Percentiles rank a stretch among this genome's conserved stretches.
Evolutionary conservation across 1,140 invertebrate species (phyloP).

Genomic region (Hyposmocoma kahamanoa): DNA sequence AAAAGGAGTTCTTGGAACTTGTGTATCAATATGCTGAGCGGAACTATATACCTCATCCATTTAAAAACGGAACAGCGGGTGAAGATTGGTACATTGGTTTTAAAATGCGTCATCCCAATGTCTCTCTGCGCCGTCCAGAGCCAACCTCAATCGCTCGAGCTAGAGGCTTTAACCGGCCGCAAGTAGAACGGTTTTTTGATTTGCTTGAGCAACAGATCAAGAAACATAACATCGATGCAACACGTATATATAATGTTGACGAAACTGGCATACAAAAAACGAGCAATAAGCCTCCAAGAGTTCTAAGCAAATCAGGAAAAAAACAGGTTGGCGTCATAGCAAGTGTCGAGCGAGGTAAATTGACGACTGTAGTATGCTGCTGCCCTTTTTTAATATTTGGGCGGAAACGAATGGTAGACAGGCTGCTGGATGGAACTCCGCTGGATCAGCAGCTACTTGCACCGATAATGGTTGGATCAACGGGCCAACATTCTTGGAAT

Average conservation of each 20-base stretch:
- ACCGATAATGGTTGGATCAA: conserved; percentile 26
- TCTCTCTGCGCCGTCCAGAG: conserved; percentile 29
- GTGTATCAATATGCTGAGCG: conserved; percentile 23
- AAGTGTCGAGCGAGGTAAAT: conserved; percentile 29
- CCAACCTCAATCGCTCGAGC: conserved; percentile 31
- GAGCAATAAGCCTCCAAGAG: conserved; percentile 39
- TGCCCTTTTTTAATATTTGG: conserved; percentile 6
- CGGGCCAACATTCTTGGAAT: conserved; percentile 17
- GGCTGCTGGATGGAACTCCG: conserved; percentile 22
- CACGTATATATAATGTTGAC: conserved; percentile 41
- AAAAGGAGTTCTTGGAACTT: conserved; percentile 17
- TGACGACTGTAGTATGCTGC: conserved; percentile 22
- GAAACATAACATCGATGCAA: not conserved
- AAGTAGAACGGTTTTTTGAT: conserved; percentile 18
- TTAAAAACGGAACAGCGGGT: conserved; percentile 31
- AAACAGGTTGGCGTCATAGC: conserved; percentile 27
- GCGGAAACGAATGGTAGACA: conserved; percentile 9
- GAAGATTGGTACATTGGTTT: conserved; percentile 32
- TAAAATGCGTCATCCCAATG: conserved; percentile 24
- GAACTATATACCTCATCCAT: conserved; percentile 28
- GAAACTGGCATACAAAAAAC: conserved; percentile 42
- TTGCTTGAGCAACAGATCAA: conserved; percentile 6
- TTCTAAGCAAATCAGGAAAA: conserved; percentile 32
- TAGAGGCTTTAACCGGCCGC: conserved; percentile 32
- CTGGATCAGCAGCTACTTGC: conserved; percentile 16